Evolutionary conservation across 2,797 vertebrate species (phyloP).

Genomic region (Lagodon rhomboides): DNA sequence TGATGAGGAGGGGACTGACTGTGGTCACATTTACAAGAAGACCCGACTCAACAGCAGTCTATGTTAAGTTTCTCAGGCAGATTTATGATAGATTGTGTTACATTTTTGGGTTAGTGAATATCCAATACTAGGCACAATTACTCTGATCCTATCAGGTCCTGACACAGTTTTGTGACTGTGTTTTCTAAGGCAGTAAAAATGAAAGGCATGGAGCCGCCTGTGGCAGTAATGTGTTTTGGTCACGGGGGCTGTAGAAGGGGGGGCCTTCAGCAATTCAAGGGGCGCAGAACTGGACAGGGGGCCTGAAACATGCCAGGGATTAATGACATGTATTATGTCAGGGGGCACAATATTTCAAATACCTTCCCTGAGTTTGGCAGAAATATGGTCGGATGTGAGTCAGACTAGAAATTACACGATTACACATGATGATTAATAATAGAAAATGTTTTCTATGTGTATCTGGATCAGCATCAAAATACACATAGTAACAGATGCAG

Average conservation of each 20-base stretch:
- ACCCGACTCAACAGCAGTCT: constrained; percentile 29
- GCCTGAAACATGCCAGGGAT: constrained; percentile 20
- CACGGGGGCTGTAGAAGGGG: neutral
- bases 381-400: neutral
- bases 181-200: constrained; percentile 13
- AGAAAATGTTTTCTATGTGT: neutral
- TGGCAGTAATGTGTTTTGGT: constrained; percentile 1
- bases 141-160: constrained; percentile 14
- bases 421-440: neutral
- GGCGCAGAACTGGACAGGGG: constrained; percentile 7
- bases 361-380: neutral
- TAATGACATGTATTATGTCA: neutral
- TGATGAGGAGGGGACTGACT: constrained; percentile 53
- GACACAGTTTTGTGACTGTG: constrained; percentile 17
- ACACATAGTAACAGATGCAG: neutral
- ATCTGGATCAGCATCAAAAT: neutral
- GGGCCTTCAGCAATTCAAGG: neutral
- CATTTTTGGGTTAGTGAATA: constrained; percentile 22
- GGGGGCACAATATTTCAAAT: neutral
- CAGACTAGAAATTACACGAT: constrained; percentile 6
- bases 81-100: constrained; percentile 52
- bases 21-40: constrained; percentile 63
- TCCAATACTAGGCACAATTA: neutral
- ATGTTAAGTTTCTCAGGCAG: constrained; percentile 40
- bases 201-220: constrained; percentile 9